Percentiles rank a stretch among this genome's conserved stretches.
Evolutionary conservation across 2,888 invertebrate genomes (phyloP).

Genomic region (Drosophila cracens): DNA sequence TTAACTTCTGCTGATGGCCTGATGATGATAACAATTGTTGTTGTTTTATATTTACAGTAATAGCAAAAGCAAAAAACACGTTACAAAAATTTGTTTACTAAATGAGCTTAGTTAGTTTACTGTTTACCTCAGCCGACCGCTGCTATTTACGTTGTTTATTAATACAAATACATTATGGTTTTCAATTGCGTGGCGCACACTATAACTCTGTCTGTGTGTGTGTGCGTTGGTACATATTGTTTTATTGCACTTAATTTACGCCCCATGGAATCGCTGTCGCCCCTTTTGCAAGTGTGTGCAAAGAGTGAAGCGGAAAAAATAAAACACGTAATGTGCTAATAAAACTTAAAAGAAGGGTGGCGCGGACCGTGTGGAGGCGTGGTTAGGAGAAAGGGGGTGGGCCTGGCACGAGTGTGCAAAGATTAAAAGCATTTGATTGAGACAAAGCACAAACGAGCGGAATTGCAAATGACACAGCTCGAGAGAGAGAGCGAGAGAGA

Average conservation of each 20-base stretch:
- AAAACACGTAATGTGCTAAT: constrained; percentile 69
- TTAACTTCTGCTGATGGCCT: constrained; percentile 37
- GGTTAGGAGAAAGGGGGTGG: constrained; percentile 24
- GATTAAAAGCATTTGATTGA: constrained; percentile 75
- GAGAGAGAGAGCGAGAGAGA: not conserved
- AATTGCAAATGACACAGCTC: constrained; percentile 40
- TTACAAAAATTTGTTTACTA: constrained; percentile 50
- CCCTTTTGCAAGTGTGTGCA: constrained; percentile 12
- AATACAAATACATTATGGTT: constrained; percentile 27
- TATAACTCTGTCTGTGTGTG: not conserved
- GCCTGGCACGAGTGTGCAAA: constrained; percentile 62
- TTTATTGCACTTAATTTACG: constrained; percentile 71
- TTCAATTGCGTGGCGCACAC: constrained; percentile 27
- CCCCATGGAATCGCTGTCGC: constrained; percentile 56
- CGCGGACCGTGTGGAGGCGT: not conserved
- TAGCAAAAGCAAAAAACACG: constrained; percentile 32
- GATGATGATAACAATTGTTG: constrained; percentile 40
- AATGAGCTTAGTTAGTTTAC: constrained; percentile 19
- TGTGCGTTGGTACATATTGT: constrained; percentile 32
- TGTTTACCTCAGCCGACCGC: constrained; percentile 8
- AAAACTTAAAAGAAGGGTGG: constrained; percentile 62
- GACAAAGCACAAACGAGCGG: constrained; percentile 63
- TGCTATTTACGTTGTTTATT: constrained; percentile 35
- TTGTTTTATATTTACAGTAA: constrained; percentile 29
- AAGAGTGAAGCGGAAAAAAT: constrained; percentile 20